Percentiles rank a stretch among this genome's conserved stretches.
Conservation (phyloP, 2,888 invertebrate genomes). For the Cosmopolites sordidus region DNA sequence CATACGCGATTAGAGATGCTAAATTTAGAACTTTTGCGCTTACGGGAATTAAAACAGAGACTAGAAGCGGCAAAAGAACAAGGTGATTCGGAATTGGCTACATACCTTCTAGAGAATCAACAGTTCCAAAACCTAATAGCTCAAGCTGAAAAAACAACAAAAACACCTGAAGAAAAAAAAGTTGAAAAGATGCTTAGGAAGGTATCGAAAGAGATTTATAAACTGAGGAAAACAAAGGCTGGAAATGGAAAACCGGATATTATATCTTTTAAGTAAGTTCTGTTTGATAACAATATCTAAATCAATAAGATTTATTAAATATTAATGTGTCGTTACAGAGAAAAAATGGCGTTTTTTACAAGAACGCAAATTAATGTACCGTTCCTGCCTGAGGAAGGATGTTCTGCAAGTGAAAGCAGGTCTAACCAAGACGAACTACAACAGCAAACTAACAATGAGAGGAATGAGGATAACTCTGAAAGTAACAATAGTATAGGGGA, state of each 20-base stretch:
- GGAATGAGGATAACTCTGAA: conserved; percentile 36
- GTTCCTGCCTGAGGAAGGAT: conserved; percentile 65
- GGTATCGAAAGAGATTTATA: conserved; percentile 88
- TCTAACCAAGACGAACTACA: conserved; percentile 30
- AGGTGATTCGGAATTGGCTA: conserved; percentile 77
- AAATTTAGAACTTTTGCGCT: conserved; percentile 75
- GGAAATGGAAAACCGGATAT: conserved; percentile 86
- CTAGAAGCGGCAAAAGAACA: conserved; percentile 81
- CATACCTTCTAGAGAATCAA: conserved; percentile 84
- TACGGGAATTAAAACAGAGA: conserved; percentile 74
- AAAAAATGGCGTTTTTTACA: conserved; percentile 96
- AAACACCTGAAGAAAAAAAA: conserved; percentile 62
- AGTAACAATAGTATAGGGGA: conserved; percentile 26
- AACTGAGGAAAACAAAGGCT: conserved; percentile 79
- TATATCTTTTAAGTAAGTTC: conserved; percentile 83
- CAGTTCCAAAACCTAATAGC: conserved; percentile 71
- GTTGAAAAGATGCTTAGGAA: conserved; percentile 78
- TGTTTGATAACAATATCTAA: too few relatives aligned
- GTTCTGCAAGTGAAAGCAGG: conserved; percentile 39
- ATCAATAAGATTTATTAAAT: too few relatives aligned
- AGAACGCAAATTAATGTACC: conserved; percentile 73
- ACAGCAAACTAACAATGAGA: conserved; percentile 33
- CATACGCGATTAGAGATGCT: conserved; percentile 79
- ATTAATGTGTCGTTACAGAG: conserved; percentile 63
- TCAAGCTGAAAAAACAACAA: conserved; percentile 54